These are phyloP conservation scores for Leptodirus hochenwartii DNA, from an alignment of 2,888 invertebrate genomes.

Conservation along the genomic window DNA sequence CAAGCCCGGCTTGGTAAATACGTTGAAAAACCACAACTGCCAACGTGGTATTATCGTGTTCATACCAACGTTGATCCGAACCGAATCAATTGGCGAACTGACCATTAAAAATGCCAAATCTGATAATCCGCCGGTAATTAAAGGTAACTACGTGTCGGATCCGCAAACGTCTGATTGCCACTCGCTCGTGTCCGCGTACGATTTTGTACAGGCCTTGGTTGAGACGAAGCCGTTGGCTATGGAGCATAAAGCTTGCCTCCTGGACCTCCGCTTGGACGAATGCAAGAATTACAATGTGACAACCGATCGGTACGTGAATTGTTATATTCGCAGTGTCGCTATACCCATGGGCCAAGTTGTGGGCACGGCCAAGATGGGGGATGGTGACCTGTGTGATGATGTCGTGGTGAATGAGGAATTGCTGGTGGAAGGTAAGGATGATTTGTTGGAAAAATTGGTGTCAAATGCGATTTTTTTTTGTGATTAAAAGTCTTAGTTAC, in stretches of 20 bases:
- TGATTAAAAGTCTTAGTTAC: too few species aligned
- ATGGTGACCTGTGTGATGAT: constrained; percentile 16
- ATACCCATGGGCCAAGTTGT: constrained; percentile 10
- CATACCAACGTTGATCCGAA: constrained; percentile 25
- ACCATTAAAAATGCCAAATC: constrained; percentile 32
- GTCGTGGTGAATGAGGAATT: constrained; percentile 23
- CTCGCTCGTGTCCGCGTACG: constrained; percentile 32
- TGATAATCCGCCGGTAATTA: constrained; percentile 16
- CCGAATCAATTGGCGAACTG: constrained; percentile 27
- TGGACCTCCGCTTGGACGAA: constrained; percentile 22
- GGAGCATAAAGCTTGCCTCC: constrained; percentile 20
- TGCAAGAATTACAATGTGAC: constrained; percentile 22
- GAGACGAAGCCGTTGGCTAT: constrained; percentile 24
- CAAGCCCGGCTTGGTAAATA: constrained; percentile 14
- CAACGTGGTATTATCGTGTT: constrained; percentile 16
- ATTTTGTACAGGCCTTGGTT: constrained; percentile 23
- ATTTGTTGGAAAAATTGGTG: constrained; percentile 25
- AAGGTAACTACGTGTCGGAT: constrained; percentile 42
- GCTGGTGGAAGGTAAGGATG: constrained; percentile 26
- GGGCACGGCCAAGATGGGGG: constrained; percentile 23
- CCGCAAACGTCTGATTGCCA: constrained; percentile 29
- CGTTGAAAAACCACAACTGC: constrained; percentile 17
- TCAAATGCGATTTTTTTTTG: too few species aligned
- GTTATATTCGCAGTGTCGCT: constrained; percentile 20
- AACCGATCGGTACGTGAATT: constrained; percentile 34